Conservation (phyloP, 2,888 invertebrate species). For the Apamea sordens region DNA sequence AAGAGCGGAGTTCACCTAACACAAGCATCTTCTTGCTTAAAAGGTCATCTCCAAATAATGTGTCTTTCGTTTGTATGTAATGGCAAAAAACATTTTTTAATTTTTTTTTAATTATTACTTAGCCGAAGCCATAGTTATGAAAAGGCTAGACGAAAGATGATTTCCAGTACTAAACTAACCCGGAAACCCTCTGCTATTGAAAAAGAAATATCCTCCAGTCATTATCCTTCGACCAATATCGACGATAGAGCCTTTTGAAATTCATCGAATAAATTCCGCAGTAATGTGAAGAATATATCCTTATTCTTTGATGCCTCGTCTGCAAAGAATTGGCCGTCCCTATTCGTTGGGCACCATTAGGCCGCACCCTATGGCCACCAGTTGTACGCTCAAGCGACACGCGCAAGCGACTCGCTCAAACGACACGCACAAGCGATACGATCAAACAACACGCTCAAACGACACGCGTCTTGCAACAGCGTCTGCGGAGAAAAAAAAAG, state of each 20-base stretch:
- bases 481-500: not conserved
- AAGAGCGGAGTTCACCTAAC: no score
- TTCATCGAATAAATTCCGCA: slow-evolving; percentile 46
- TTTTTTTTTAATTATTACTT: no score
- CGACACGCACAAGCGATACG: not conserved
- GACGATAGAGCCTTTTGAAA: slow-evolving; percentile 20
- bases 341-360: slow-evolving; percentile 13
- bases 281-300: slow-evolving; percentile 40
- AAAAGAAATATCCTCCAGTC: not conserved
- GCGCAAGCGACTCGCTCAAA: no score
- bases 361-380: not conserved
- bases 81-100: no score
- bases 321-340: slow-evolving; percentile 19
- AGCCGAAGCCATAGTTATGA: not conserved
- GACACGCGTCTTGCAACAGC: not conserved
- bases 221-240: slow-evolving; percentile 26
- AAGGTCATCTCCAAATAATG: no score
- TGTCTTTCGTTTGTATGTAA: no score
- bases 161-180: not conserved
- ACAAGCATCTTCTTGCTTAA: no score
- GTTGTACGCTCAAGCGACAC: not conserved
- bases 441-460: not conserved
- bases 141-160: not conserved
- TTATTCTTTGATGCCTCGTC: slow-evolving; percentile 28
- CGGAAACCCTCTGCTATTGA: not conserved